Conservation (phyloP, 92 coral and sea anemone species). For the Porites cylindrica region DNA sequence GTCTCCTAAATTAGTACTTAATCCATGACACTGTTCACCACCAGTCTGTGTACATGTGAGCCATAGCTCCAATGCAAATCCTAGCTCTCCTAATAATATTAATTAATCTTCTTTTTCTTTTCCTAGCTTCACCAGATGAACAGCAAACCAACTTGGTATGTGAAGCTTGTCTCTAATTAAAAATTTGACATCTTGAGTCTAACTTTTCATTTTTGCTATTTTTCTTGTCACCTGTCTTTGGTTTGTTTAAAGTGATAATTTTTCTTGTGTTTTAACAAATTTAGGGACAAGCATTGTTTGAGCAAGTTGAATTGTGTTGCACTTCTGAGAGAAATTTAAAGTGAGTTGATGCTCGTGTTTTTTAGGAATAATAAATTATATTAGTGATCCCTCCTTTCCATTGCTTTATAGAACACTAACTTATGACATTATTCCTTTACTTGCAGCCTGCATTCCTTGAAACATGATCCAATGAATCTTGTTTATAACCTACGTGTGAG, state of each 20-base stretch:
- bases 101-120: not conserved
- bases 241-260: not conserved
- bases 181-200: not conserved
- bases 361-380: not conserved
- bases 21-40: too few species aligned
- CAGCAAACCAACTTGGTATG: conserved; percentile 27
- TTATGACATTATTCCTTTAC: too few species aligned
- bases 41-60: too few species aligned
- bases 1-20: too few species aligned
- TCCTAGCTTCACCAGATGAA: conserved; percentile 54
- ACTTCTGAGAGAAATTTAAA: conserved; percentile 77
- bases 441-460: too few species aligned
- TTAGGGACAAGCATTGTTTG: conserved; percentile 83
- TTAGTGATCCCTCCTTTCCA: too few species aligned
- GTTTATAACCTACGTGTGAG: too few species aligned
- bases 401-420: too few species aligned
- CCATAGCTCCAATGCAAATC: too few species aligned
- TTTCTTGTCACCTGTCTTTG: not conserved
- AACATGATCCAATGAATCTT: too few species aligned
- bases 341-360: conserved; percentile 46
- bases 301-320: conserved; percentile 72
- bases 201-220: not conserved
- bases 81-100: too few species aligned
- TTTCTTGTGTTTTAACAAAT: not conserved
- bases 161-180: not conserved